These are phyloP conservation scores for Dromaius novaehollandiae DNA, from an alignment of 2,113 vertebrate genomes.

Conservation along the genomic window DNA sequence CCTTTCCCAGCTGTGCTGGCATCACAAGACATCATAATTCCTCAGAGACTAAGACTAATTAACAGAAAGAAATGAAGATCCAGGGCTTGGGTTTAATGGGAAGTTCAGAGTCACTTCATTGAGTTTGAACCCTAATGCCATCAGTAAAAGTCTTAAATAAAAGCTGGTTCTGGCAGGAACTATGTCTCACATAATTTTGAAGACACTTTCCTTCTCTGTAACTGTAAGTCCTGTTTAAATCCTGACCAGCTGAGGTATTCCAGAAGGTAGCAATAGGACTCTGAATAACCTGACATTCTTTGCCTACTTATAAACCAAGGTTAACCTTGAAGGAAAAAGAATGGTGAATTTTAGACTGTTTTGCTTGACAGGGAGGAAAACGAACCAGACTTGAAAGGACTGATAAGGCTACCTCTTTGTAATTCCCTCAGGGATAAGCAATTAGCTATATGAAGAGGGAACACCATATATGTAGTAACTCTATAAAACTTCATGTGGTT, in stretches of 20 bases:
- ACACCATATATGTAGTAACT: neutral
- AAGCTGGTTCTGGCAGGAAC: conserved; percentile 12
- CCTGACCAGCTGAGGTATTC: neutral
- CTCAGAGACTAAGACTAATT: conserved; percentile 62
- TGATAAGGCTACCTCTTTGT: neutral
- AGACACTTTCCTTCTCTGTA: neutral
- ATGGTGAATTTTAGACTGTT: neutral
- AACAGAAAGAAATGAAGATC: conserved; percentile 61
- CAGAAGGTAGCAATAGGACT: neutral
- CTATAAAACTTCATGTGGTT: neutral
- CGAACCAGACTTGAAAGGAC: neutral
- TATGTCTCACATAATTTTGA: neutral
- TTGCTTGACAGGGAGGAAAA: neutral
- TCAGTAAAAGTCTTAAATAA: conserved; percentile 36
- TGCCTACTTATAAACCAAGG: neutral
- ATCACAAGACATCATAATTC: conserved; percentile 60
- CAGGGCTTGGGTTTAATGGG: conserved; percentile 36
- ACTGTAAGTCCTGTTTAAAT: neutral
- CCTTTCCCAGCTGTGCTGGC: conserved; percentile 55
- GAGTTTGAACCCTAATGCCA: conserved; percentile 39
- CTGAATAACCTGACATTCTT: neutral
- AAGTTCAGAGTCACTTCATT: conserved; percentile 38
- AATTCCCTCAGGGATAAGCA: neutral
- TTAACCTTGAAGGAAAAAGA: neutral
- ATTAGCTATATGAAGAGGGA: neutral